Percentiles rank a stretch among this genome's conserved stretches.
These are phyloP conservation scores for Atherinosoma microstoma DNA, from an alignment of 2,797 vertebrate species.

Conservation along the genomic window DNA sequence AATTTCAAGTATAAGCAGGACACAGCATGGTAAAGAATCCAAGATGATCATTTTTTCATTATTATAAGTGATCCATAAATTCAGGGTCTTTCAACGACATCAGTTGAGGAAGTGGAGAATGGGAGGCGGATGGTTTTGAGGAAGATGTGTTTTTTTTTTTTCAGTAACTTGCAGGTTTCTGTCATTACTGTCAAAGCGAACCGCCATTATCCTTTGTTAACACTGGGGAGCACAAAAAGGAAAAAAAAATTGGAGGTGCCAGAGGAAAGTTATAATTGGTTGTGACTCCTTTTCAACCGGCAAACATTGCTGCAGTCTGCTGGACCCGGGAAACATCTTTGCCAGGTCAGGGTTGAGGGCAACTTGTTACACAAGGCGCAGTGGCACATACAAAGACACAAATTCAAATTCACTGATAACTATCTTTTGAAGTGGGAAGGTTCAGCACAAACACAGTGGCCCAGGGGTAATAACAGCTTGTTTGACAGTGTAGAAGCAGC, in stretches of 20 bases:
- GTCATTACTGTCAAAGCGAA: constrained; percentile 21
- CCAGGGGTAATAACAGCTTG: constrained; percentile 18
- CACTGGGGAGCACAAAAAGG: neutral
- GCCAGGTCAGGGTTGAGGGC: constrained; percentile 55
- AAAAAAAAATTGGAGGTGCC: constrained; percentile 12
- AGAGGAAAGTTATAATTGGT: constrained; percentile 54
- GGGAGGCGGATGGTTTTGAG: neutral
- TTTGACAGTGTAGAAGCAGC: constrained; percentile 35
- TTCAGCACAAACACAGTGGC: constrained; percentile 16
- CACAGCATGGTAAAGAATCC: too few relatives aligned
- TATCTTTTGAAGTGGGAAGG: constrained; percentile 50
- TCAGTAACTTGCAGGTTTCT: constrained; percentile 6
- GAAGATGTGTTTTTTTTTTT: neutral
- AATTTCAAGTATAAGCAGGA: too few relatives aligned
- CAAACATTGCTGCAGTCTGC: constrained; percentile 29
- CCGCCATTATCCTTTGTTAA: constrained; percentile 51
- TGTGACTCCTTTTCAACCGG: constrained; percentile 13
- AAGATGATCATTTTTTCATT: neutral
- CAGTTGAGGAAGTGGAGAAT: neutral
- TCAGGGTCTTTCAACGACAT: neutral
- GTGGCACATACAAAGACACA: constrained; percentile 57
- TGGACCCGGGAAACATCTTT: constrained; percentile 52
- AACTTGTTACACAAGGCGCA: constrained; percentile 53
- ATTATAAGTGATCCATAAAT: constrained; percentile 1
- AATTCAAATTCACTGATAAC: constrained; percentile 52